Evolutionary conservation across 2,888 invertebrate genomes (phyloP).

Genomic region (Belgica antarctica): DNA sequence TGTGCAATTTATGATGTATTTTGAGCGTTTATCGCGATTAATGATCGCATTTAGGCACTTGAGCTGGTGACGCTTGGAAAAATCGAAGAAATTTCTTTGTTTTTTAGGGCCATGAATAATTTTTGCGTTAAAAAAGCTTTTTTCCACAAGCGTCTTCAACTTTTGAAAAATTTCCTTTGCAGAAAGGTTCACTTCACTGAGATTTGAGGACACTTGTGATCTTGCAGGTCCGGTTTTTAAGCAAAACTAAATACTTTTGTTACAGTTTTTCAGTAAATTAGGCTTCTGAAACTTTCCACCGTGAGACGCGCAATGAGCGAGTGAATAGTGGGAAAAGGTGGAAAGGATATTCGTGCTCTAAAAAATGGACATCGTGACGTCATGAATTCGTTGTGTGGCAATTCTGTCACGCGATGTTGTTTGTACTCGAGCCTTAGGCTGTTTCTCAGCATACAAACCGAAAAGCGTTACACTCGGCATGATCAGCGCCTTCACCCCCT

Average conservation of each 20-base stretch:
- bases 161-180: not conserved
- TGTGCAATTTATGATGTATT: conserved; percentile 20
- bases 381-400: conserved; percentile 15
- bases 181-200: not conserved
- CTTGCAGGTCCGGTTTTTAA: not conserved
- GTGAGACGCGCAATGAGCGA: conserved; percentile 41
- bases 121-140: not conserved
- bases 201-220: not conserved
- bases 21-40: not conserved
- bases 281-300: conserved; percentile 31
- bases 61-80: not conserved
- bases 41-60: not conserved
- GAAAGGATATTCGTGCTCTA: conserved; percentile 41
- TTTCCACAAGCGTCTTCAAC: not conserved
- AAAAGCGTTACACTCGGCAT: not conserved
- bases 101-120: not conserved
- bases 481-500: not conserved
- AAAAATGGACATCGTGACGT: conserved; percentile 42
- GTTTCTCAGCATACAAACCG: too few relatives aligned
- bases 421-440: not conserved
- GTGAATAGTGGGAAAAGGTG: conserved; percentile 19
- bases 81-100: not conserved
- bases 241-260: not conserved
- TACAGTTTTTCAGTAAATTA: not conserved
- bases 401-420: not conserved